phyloP scores from a whole-genome alignment of 2,888 invertebrate species.

The Nemotelus nigrinus region DNA sequence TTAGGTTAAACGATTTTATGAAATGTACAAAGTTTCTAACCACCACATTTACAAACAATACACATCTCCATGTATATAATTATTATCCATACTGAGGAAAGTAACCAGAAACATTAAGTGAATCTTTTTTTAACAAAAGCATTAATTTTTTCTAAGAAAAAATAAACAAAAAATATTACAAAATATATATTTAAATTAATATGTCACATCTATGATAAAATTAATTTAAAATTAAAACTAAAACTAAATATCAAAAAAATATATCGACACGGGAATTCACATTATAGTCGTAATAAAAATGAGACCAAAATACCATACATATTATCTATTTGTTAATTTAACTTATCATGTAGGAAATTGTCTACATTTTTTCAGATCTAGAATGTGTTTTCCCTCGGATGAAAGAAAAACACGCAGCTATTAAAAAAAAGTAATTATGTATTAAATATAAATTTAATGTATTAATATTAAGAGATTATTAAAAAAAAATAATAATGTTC shows the following conservation, averaged over 20 bases:
- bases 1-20: constrained; percentile 12
- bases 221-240: constrained; percentile 36
- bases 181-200: constrained; percentile 37
- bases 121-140: constrained; percentile 42
- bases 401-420: constrained; percentile 29
- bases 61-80: constrained; percentile 45
- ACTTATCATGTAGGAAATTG: constrained; percentile 8
- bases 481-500: constrained; percentile 24
- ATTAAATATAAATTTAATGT: constrained; percentile 39
- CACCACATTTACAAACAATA: constrained; percentile 16
- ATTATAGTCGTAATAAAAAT: constrained; percentile 1
- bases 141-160: constrained; percentile 42
- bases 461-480: constrained; percentile 31
- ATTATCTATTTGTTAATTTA: constrained; percentile 34
- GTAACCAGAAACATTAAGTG: constrained; percentile 18
- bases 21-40: constrained; percentile 31
- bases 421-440: constrained; percentile 33
- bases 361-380: constrained; percentile 4
- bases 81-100: constrained; percentile 29
- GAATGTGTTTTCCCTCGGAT: constrained; percentile 10
- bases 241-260: constrained; percentile 37
- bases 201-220: constrained; percentile 41
- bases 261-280: constrained; percentile 30
- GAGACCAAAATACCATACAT: constrained; percentile 6
- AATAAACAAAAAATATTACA: constrained; percentile 30